These are phyloP conservation scores for Phoeniculus purpureus DNA, from an alignment of 2,797 vertebrate species.

Conservation along the genomic window DNA sequence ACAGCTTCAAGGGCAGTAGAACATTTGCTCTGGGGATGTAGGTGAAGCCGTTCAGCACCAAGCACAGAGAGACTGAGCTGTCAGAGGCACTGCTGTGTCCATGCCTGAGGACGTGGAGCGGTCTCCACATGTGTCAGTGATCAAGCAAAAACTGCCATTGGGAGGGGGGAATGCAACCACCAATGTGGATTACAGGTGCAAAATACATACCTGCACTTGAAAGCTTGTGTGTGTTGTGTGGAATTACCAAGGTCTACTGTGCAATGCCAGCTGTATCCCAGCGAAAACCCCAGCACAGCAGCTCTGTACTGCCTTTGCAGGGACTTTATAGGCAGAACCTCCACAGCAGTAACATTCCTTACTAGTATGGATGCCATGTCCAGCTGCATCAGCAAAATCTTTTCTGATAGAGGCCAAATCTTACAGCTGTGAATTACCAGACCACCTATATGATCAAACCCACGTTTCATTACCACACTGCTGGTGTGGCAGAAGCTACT, in stretches of 20 bases:
- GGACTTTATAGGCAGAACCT: background rate
- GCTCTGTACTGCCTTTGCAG: background rate
- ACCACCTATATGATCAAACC: background rate
- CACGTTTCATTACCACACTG: background rate
- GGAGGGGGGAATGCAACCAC: background rate
- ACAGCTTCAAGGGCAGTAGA: background rate
- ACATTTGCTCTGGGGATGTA: background rate
- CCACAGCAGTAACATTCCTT: background rate
- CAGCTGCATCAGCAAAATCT: background rate
- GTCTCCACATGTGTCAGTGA: accelerated
- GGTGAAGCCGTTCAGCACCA: accelerated
- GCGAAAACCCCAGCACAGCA: background rate
- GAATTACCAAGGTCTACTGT: background rate
- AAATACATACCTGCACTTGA: background rate
- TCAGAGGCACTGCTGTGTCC: background rate
- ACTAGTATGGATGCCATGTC: background rate
- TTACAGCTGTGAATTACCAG: background rate
- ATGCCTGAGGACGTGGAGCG: background rate
- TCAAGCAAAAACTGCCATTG: background rate
- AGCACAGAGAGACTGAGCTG: background rate
- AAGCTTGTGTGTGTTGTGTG: background rate
- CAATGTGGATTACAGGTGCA: background rate
- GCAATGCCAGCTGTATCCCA: background rate
- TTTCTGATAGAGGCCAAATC: background rate
- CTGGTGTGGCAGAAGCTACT: background rate